These are phyloP conservation scores for Trichopoda pennipes DNA, from an alignment of 2,888 invertebrate species.

Conservation along the genomic window DNA sequence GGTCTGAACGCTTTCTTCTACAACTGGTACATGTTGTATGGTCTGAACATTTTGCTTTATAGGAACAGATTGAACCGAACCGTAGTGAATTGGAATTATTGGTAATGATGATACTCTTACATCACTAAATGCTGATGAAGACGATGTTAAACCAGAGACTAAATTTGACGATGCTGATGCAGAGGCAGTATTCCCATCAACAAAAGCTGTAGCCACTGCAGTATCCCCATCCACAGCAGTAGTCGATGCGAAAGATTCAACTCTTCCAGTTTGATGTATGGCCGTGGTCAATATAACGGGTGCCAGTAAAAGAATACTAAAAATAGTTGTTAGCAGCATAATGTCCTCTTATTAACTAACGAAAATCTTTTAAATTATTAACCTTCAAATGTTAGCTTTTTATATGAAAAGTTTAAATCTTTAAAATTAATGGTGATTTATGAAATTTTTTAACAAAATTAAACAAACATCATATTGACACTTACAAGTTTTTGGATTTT, in stretches of 20 bases:
- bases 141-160: constrained; percentile 12
- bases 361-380: constrained; percentile 29
- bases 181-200: constrained; percentile 7
- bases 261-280: constrained; percentile 37
- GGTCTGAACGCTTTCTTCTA: constrained; percentile 71
- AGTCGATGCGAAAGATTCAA: constrained; percentile 47
- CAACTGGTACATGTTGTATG: constrained; percentile 72
- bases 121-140: constrained; percentile 1
- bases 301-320: constrained; percentile 15
- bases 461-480: background rate
- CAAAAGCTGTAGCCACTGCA: constrained; percentile 46
- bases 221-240: constrained; percentile 19
- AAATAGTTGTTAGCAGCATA: constrained; percentile 46
- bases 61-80: constrained; percentile 70
- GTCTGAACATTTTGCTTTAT: constrained; percentile 71
- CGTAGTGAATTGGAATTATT: constrained; percentile 3
- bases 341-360: constrained; percentile 34
- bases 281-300: background rate
- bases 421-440: constrained; percentile 27
- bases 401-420: background rate
- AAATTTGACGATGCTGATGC: constrained; percentile 8
- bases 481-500: constrained; percentile 38
- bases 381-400: constrained; percentile 9
- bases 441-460: constrained; percentile 44
- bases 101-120: background rate